These are phyloP conservation scores for Hypotaenidia philippensis DNA, from an alignment of 2,797 vertebrate genomes.

Conservation along the genomic window DNA sequence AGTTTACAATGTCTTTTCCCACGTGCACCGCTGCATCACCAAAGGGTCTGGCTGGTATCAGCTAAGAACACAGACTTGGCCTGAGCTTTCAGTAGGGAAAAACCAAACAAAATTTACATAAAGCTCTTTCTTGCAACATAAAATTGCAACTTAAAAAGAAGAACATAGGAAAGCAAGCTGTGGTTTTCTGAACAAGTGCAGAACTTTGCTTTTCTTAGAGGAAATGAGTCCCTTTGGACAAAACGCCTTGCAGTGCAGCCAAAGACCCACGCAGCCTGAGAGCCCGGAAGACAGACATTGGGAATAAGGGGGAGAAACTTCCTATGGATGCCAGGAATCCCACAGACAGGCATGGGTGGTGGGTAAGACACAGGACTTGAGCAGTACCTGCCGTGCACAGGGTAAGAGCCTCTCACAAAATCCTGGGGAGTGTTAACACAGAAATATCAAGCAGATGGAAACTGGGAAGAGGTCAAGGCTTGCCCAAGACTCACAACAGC, in stretches of 20 bases:
- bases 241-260: rapidly evolving
- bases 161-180: not conserved
- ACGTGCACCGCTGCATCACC: not conserved
- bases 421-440: not conserved
- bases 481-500: not conserved
- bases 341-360: not conserved
- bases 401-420: not conserved
- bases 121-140: not conserved
- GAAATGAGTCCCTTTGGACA: not conserved
- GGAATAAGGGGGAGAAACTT: not conserved
- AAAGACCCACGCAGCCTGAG: not conserved
- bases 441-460: not conserved
- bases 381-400: rapidly evolving
- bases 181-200: not conserved
- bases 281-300: not conserved
- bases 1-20: not conserved
- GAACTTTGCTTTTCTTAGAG: not conserved
- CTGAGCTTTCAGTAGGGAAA: not conserved
- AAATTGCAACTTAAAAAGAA: not conserved
- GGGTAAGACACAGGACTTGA: not conserved
- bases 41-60: not conserved
- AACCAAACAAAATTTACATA: not conserved
- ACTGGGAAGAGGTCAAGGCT: not conserved
- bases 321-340: not conserved
- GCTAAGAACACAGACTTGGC: not conserved